Percentiles rank a stretch among this genome's conserved stretches.
Conservation (phyloP, 2,113 vertebrate species). For the Sturnira hondurensis region DNA sequence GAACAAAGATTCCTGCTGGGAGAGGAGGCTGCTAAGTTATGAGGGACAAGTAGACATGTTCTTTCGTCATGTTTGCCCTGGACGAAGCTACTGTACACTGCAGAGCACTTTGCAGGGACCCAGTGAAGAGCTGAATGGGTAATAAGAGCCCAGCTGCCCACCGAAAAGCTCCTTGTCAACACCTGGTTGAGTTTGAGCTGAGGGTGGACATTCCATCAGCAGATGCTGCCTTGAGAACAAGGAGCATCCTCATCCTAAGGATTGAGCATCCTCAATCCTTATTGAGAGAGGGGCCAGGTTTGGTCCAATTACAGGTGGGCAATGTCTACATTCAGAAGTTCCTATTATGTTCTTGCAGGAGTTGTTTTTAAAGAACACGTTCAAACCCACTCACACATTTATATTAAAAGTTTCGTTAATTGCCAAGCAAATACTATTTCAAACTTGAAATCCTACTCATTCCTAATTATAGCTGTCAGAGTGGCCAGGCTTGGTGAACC, state of each 20-base stretch:
- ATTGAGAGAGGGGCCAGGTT: not conserved
- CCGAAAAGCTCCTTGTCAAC: not conserved
- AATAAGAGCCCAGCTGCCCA: not conserved
- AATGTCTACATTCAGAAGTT: not conserved
- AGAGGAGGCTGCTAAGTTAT: not conserved
- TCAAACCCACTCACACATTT: conserved; percentile 44
- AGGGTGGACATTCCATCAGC: not conserved
- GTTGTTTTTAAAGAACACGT: conserved; percentile 40
- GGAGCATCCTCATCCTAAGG: not conserved
- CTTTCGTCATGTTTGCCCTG: not conserved
- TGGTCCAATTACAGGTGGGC: not conserved
- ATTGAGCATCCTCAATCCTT: not conserved
- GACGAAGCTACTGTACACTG: not conserved
- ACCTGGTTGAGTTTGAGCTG: not conserved
- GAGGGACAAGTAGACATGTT: not conserved
- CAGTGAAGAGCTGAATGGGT: not conserved
- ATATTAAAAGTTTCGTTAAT: conserved; percentile 67
- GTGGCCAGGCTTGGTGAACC: conserved; percentile 42
- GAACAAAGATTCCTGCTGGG: not conserved
- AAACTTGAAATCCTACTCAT: conserved; percentile 45
- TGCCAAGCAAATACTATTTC: conserved; percentile 66
- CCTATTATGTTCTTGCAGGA: not conserved
- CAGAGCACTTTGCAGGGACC: not conserved
- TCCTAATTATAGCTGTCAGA: conserved; percentile 48
- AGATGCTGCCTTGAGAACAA: not conserved